Evolutionary conservation across 2,113 vertebrate genomes (phyloP), one percentile per base, ranked within the genome.

Genomic region (Panthera uncia): DNA sequence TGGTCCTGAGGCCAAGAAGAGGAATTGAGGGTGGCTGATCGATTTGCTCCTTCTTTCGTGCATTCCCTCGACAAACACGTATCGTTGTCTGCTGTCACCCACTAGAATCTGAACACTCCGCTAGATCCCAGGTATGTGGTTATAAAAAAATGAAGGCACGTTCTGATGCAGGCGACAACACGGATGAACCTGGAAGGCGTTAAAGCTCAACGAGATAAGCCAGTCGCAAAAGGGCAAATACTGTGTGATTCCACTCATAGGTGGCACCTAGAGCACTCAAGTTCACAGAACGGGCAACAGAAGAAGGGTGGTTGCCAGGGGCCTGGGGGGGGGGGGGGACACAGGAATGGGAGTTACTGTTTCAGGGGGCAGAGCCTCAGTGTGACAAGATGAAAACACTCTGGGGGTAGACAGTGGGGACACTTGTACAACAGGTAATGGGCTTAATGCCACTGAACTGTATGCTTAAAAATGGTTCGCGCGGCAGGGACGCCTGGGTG

Each of bases 301-400:
- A 19, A 45, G 25, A 19, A 13, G 0, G 2, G 41, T 19, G 48
- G 41, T 50, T 33, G 29, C 38, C 63, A 52, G 65, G 11, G 21
- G 1, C 45, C 50, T 4, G 36, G 36, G 3, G 10, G n/a, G 21
- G 8, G 21, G 1, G 33, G 33, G 21, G 19, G 1, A 1, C 4
- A 25, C 38, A 7, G 11, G 1, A 4, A 31, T 1, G 5, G 41
- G 21, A 68, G 11, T 12, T 31, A 14, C 1, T 52, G 5, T 50
- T 55, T 27, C 38, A 21, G 29, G 84, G 38, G 4, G 4, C 2
- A 4, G 36, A n/a, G 48, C 25, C 50, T 83, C 36, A 7, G 19
- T 52, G 9, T 33, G 6, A 33, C 65, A 82, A 86, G 41, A 87
- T 13, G 25, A 48, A 31, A 74, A 61, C 1, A 0, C 69, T n/a